Percentiles rank a stretch among this genome's conserved stretches.
These are phyloP conservation scores for Platyscapa corneri DNA, from an alignment of 1,140 invertebrate genomes.

Conservation along the genomic window DNA sequence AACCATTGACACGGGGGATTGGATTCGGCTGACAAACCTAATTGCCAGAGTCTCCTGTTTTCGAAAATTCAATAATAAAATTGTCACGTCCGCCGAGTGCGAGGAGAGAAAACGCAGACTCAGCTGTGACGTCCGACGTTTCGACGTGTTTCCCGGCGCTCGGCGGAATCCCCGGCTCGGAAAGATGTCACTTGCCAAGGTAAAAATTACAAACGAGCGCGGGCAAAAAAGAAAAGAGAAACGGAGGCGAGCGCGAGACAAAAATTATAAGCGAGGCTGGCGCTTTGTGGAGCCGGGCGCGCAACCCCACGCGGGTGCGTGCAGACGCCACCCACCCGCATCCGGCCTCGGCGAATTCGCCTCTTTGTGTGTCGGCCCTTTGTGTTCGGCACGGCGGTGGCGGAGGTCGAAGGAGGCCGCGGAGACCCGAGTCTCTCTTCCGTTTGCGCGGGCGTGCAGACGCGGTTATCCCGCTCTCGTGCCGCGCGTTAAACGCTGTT, in stretches of 20 bases:
- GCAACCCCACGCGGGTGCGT: not conserved
- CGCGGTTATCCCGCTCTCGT: slow-evolving; percentile 7
- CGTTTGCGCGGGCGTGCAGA: not conserved
- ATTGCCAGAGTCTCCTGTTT: no score
- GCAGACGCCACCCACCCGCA: slow-evolving; percentile 19
- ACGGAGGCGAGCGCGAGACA: not conserved
- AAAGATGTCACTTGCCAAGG: not conserved
- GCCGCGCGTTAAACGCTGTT: not conserved
- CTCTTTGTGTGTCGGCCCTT: not conserved
- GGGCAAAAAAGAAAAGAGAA: not conserved
- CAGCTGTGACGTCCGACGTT: not conserved
- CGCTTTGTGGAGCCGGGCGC: not conserved
- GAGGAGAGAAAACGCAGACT: not conserved
- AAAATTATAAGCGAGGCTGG: not conserved
- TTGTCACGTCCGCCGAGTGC: not conserved
- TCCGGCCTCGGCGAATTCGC: not conserved
- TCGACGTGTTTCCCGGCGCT: no score
- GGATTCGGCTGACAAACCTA: no score
- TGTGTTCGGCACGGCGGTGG: not conserved
- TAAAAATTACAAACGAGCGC: not conserved
- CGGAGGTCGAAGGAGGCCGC: no score
- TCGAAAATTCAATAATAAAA: not conserved
- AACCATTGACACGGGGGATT: no score
- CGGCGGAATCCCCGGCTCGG: not conserved
- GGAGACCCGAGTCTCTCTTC: not conserved